Base-by-base conservation (phyloP, 1,140 invertebrate species). In the Lasioglossum albipes region DNA sequence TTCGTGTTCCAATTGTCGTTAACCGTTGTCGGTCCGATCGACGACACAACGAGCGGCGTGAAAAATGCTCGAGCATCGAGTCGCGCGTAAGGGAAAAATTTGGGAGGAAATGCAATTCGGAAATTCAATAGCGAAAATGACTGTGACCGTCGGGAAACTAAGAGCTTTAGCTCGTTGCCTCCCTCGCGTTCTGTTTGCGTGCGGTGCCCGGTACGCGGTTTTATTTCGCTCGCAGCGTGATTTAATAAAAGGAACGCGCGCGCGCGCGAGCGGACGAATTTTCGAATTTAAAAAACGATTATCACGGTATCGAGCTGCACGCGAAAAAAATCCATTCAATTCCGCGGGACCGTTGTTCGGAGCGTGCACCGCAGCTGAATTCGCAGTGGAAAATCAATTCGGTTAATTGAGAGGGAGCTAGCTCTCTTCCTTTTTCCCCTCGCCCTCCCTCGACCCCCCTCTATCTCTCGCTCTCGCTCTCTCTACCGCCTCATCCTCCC, bases 351-450 rank as follows among this genome's bases (percentile, higher is more conserved):
- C 62, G 79, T 85, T 85, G 74, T 78, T 84, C 78, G 45, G 9
- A 84, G 77, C 81, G 79, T 54, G 52, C 69, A 54, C 41, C 73
- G 52, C 18, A 57, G 68, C 64, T 76, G 79, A 85, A 85, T 86
- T 79, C 82, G 76, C 81, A 83, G 87, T 75, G 67, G 84, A 87
- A 88, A 88, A 90, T 90, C 89, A 89, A 90, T 90, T 90, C 88
- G 84, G 86, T 90, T 90, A 90, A 90, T 90, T 90, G 89, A 90
- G 89, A 90, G 89, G 82, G 84, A 80, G 79, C 69, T 64, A 54
- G 36, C 64, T 61, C 27, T 79, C 78, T 75, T 68, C 73, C 71
- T 66, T 12, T 61, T 20, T 74, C 12, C 27, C 52, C 20, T 52
- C 9, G 52, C 22, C 65, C 65, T 22, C 73, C 52, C 49, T 42